phyloP scores from a whole-genome alignment of 2,113 vertebrate species.

The Gracilinanus agilis region DNA sequence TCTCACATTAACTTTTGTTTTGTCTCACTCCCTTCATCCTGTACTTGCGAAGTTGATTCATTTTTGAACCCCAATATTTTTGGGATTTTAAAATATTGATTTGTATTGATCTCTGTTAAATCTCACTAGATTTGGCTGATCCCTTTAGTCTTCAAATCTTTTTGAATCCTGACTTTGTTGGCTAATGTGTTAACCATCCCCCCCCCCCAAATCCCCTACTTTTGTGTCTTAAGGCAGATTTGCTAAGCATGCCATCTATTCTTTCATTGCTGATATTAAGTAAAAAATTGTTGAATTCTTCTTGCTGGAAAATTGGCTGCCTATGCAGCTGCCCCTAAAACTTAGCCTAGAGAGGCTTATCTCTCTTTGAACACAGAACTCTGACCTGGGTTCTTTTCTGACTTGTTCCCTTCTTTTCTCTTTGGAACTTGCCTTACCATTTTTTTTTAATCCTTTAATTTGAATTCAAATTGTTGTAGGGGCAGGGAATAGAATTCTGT shows the following conservation, averaged over 20 bases:
- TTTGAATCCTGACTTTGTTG: background rate
- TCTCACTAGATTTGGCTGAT: background rate
- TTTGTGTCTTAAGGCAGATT: background rate
- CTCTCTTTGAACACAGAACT: background rate
- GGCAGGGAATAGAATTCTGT: background rate
- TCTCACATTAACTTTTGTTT: background rate
- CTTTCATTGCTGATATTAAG: background rate
- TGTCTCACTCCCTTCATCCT: background rate
- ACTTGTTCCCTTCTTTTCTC: background rate
- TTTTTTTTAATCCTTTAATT: background rate
- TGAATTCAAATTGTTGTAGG: background rate
- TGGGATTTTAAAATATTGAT: background rate
- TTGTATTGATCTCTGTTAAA: background rate
- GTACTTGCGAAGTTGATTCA: background rate
- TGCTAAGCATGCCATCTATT: background rate
- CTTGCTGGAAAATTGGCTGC: background rate
- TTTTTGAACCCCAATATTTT: background rate
- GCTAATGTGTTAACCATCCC: background rate
- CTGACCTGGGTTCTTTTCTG: background rate
- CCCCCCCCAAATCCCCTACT: background rate
- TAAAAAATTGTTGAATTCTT: background rate
- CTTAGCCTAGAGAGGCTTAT: background rate
- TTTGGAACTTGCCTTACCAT: background rate
- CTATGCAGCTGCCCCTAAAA: background rate
- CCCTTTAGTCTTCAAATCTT: background rate